Conservation (phyloP, 2,797 vertebrate genomes). For the Chromis chromis region DNA sequence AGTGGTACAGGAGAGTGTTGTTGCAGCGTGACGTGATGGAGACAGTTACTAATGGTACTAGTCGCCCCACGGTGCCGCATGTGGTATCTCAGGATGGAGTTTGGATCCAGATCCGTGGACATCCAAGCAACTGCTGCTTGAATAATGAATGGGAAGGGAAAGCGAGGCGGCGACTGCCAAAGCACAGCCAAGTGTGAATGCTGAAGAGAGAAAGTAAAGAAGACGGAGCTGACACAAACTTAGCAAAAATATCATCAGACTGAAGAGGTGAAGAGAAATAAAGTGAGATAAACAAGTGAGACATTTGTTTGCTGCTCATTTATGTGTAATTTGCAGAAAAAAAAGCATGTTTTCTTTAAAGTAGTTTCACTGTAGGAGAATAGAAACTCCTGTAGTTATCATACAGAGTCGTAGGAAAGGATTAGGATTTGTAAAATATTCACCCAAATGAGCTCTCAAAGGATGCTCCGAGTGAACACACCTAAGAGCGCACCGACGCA, state of each 20-base stretch:
- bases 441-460: conserved; percentile 46
- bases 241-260: conserved; percentile 30
- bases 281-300: background rate
- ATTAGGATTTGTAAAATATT: conserved; percentile 33
- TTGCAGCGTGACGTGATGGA: conserved; percentile 44
- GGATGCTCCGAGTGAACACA: background rate
- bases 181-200: conserved; percentile 41
- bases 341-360: conserved; percentile 1
- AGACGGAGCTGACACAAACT: conserved; percentile 31
- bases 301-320: background rate
- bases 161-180: conserved; percentile 49
- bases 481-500: background rate
- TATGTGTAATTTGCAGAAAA: background rate
- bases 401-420: conserved; percentile 4
- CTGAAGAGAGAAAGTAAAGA: conserved; percentile 20
- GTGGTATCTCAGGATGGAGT: conserved; percentile 54
- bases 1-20: conserved; percentile 28
- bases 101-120: conserved; percentile 63
- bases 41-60: conserved; percentile 51
- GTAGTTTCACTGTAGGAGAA: background rate
- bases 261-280: background rate
- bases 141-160: conserved; percentile 70
- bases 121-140: conserved; percentile 60
- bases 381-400: background rate
- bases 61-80: conserved; percentile 31